A percentile compares a stretch with the other conserved stretches of the same genome.
phyloP scores from a whole-genome alignment of 2,888 invertebrate species.

The Drosophila acutilabella region DNA sequence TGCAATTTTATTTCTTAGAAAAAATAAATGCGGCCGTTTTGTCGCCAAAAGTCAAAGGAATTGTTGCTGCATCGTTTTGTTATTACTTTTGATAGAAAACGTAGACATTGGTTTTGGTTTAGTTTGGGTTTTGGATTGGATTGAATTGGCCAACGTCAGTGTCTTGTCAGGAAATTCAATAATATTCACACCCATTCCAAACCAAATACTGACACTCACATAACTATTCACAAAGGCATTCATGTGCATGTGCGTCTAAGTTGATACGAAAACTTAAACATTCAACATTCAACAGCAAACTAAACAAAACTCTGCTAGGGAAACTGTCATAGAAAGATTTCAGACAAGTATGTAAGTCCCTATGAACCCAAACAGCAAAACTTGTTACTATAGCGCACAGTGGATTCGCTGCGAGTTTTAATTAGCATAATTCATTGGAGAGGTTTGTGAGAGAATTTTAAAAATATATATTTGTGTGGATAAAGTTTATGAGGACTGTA shows the following conservation, averaged over 20 bases:
- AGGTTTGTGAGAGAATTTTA: not conserved
- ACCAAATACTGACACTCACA: constrained; percentile 10
- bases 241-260: constrained; percentile 69
- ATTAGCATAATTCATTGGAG: constrained; percentile 6
- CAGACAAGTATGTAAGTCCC: constrained; percentile 69
- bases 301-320: constrained; percentile 72
- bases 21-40: constrained; percentile 36
- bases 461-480: constrained; percentile 1
- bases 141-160: constrained; percentile 36
- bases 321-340: constrained; percentile 77
- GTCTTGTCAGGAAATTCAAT: constrained; percentile 35
- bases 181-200: constrained; percentile 3
- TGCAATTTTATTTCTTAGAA: constrained; percentile 42
- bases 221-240: constrained; percentile 47
- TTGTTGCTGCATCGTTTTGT: constrained; percentile 7
- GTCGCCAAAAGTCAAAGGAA: constrained; percentile 13
- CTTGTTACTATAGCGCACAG: constrained; percentile 57
- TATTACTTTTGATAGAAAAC: constrained; percentile 28
- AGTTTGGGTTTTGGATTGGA: not conserved
- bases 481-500: not conserved
- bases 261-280: constrained; percentile 77
- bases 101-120: not conserved
- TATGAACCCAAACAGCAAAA: constrained; percentile 62
- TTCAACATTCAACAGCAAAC: constrained; percentile 77
- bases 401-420: constrained; percentile 23